Base-by-base conservation (phyloP, 2,113 vertebrate species). In the Blennius ocellaris region DNA sequence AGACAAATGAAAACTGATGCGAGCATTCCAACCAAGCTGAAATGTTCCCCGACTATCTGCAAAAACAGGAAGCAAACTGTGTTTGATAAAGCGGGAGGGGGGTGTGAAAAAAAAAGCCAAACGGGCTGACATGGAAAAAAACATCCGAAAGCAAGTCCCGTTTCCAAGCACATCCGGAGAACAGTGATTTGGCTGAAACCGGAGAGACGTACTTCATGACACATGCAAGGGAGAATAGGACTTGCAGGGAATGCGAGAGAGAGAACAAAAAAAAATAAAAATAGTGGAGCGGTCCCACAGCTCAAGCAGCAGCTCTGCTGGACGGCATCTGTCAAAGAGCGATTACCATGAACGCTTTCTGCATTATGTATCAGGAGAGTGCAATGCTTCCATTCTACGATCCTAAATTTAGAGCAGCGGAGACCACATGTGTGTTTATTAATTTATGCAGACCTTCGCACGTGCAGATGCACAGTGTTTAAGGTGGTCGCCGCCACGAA, bases 21-120 rank as follows among this genome's bases (percentile, higher is more conserved):
- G 60, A 70, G 64, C 43, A 76, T 68, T 54, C 74, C 44, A 49
- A 48, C 7, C 43, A 30, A 21, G 56, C 39, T 60, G 53, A 83
- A 80, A 80, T 54, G 39, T 57, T 80, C 36, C 16, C 61, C 1
- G 51, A 59, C 38, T 59, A 47, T 11, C 1, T 30, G 47, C 36
- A 53, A 87, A 82, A 91, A 91, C 87, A 91, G 88, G 89, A 89
- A 82, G 47, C 59, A 44, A 78, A 50, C 39, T 48, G 30, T 41
- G 60, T 73, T 58, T 76, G 70, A 78, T 73, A 65, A 76, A 78
- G 38, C 44, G 59, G n/a, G n/a, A n/a, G n/a, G n/a, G n/a, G n/a
- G n/a, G n/a, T n/a, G n/a, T n/a, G n/a, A n/a, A n/a, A n/a, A 30
- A 30, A 53, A 30, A 60, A 69, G 15, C 55, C 52, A 65, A 48